These are phyloP conservation scores for Serripes groenlandicus DNA, from an alignment of 2,888 invertebrate genomes.

Conservation along the genomic window DNA sequence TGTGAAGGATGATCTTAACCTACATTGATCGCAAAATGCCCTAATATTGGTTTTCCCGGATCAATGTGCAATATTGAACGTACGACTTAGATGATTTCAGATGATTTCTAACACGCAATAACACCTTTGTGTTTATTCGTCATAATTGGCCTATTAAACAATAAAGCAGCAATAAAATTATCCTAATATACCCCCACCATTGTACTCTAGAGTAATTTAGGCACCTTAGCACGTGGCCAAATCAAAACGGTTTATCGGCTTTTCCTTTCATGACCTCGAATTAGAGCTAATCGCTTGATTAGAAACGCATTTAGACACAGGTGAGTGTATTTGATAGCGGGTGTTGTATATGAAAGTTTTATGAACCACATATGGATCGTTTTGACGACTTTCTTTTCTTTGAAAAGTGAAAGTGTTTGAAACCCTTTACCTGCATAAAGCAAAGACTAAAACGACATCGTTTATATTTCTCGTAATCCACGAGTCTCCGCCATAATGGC, in stretches of 20 bases:
- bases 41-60: too few species aligned
- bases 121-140: constrained; percentile 46
- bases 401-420: too few species aligned
- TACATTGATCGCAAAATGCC: too few species aligned
- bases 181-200: constrained; percentile 31
- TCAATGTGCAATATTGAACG: neutral
- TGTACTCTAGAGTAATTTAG: constrained; percentile 17
- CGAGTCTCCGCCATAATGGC: too few species aligned
- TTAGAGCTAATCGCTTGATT: constrained; percentile 13
- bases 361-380: constrained; percentile 10
- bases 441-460: too few species aligned
- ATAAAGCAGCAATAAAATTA: constrained; percentile 58
- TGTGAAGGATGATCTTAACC: too few species aligned
- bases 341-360: constrained; percentile 7
- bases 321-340: neutral
- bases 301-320: constrained; percentile 11
- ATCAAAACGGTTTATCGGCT: constrained; percentile 26
- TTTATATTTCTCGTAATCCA: too few species aligned
- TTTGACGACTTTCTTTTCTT: too few species aligned
- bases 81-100: constrained; percentile 20
- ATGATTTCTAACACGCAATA: constrained; percentile 39
- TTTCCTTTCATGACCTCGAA: constrained; percentile 12
- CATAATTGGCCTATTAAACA: constrained; percentile 51
- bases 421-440: too few species aligned
- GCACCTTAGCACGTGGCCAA: constrained; percentile 12